Base-by-base conservation (phyloP, 2,888 invertebrate species). In the Drosophila helvetica region DNA sequence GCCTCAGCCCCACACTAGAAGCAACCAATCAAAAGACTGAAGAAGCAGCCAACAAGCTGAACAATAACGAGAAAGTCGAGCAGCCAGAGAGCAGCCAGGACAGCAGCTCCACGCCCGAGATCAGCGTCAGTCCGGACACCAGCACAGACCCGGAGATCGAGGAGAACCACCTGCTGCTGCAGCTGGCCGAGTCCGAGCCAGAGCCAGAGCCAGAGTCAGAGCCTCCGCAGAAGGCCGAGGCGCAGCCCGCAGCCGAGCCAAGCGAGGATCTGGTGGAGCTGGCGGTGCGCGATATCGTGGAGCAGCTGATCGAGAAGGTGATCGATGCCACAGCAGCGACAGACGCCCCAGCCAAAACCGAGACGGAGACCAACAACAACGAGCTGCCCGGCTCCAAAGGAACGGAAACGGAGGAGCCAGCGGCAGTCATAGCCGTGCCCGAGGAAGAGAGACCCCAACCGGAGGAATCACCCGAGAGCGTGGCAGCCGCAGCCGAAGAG, bases 21-120 rank as follows among this genome's bases (percentile, higher is more conserved):
- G 88, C 89, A 86, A 90, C 86, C 86, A 91, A 91, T 89, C 89
- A 90, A 90, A 91, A 92, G 91, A 91, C 90, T 92, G 90, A 91
- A 86, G 88, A 90, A 79, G 84, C 90, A 79, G 90, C 78, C 78
- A 90, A 89, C 67, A 91, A 89, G 77, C 75, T 88, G 55, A 87
- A 90, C 65, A 89, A 90, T 77, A 88, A 88, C 64, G 79, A 79
- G 59, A 79, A 67, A 73, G 64, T 65, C 68, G 75, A 25, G 12
- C 69, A 72, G 47, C 55, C 57, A 22, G 87, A 88, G 61, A 74
- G 77, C 12, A 89, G 88, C 58, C 85, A 17, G 77, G 74, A 33
- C 7, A 38, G 38, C 38, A 38, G 6, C 38, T n/a, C n/a, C 38
- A 38, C 38, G 78, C 27, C 81, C 84, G 17, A 86, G 79, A 65